A percentile compares a stretch with the other conserved stretches of the same genome.
Conservation (phyloP, 2,797 vertebrate genomes). For the Danio tinwini region DNA sequence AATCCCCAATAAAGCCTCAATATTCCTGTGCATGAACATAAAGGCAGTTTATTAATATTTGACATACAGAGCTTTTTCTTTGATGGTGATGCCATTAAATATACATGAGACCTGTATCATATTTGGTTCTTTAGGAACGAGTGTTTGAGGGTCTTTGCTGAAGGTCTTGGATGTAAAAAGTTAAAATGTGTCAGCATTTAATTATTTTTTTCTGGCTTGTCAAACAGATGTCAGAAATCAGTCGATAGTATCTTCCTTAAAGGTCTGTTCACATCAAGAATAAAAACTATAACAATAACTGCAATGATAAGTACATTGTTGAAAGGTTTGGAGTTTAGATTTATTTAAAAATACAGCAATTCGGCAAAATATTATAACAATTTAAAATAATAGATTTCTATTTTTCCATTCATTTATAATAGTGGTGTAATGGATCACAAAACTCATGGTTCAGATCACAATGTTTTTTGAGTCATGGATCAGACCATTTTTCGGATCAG, state of each 20-base stretch:
- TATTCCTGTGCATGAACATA: background rate
- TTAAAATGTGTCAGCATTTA: background rate
- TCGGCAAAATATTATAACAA: background rate
- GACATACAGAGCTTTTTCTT: slow-evolving; percentile 18
- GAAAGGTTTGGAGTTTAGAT: background rate
- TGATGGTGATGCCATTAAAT: background rate
- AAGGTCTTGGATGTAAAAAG: background rate
- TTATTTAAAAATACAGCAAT: background rate
- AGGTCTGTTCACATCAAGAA: background rate
- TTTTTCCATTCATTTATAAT: background rate
- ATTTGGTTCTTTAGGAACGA: background rate
- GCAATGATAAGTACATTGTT: background rate
- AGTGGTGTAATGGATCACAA: too few relatives aligned
- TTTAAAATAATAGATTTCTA: background rate
- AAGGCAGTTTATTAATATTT: slow-evolving; percentile 23
- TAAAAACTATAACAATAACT: background rate
- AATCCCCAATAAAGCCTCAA: too few relatives aligned
- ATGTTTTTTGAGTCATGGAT: too few relatives aligned
- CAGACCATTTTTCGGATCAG: too few relatives aligned
- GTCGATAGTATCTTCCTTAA: background rate
- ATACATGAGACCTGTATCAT: slow-evolving; percentile 4
- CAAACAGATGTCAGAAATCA: background rate
- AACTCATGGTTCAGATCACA: too few relatives aligned
- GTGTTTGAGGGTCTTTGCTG: background rate
- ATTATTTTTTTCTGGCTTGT: background rate